Conservation (phyloP, 2,113 vertebrate genomes). For the Peromyscus leucopus region DNA sequence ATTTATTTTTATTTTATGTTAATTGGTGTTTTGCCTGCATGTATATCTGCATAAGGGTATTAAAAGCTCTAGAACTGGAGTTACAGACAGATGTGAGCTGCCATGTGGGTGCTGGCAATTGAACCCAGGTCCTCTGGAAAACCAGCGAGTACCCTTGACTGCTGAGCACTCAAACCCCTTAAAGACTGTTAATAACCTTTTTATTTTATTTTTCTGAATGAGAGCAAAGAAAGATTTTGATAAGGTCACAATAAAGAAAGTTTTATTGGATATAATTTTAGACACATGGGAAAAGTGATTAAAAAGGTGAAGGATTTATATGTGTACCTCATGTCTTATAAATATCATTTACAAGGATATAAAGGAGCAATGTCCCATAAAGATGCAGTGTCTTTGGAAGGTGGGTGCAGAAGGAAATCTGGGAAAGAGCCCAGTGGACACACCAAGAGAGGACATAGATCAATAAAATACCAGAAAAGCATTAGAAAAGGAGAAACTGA, state of each 20-base stretch:
- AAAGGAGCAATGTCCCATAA: background rate
- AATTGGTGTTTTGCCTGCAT: background rate
- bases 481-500: background rate
- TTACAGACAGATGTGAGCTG: background rate
- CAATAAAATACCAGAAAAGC: background rate
- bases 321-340: background rate
- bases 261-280: background rate
- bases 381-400: background rate
- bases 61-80: background rate
- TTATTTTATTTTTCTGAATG: background rate
- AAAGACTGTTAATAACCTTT: background rate
- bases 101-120: background rate
- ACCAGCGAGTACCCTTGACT: background rate
- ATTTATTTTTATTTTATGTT: background rate
- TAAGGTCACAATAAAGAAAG: background rate
- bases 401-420: background rate
- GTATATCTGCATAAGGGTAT: background rate
- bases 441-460: background rate
- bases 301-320: background rate
- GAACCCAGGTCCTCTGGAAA: background rate
- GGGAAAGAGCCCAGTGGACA: background rate
- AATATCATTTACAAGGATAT: background rate
- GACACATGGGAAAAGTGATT: background rate
- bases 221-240: slow-evolving; percentile 10
- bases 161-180: background rate